Base-by-base conservation (phyloP, 1,140 invertebrate species). In the Psix sp. region DNA sequence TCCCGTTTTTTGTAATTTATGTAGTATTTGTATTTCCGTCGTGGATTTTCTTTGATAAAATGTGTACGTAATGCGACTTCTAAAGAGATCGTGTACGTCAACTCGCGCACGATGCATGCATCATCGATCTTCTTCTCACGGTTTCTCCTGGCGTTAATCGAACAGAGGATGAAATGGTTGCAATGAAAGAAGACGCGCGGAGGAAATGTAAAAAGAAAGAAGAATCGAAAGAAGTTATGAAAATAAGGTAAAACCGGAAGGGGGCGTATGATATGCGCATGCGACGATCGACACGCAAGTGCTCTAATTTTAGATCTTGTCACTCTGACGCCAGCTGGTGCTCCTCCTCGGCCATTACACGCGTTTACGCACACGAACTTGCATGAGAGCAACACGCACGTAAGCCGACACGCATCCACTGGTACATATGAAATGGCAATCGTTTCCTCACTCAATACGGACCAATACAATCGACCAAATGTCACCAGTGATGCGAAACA, bases 241-340 rank as follows among this genome's bases (percentile, higher is more conserved):
- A 86, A 86, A 85, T 84, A 83, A 85, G 82, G 77, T 72, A 80
- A 84, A 85, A 78, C 83, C 84, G 84, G 84, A 85, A 85, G 75
- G 77, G 82, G 83, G 83, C 82, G 84, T 81, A 80, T 66, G 81
- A 84, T 84, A 83, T 83, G 84, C 82, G 82, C 82, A 85, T 86
- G 83, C 83, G 82, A 86, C 84, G 80, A 84, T 86, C 82, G 84
- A 85, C 84, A 86, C 83, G 84, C 83, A 85, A 86, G 79, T 79
- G 80, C 82, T 84, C 84, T 86, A 87, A 87, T 87, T 86, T 83
- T 84, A 86, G 85, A 87, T 86, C 84, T 86, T 85, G 84, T 86
- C 84, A 85, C 84, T 85, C 84, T 81, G 77, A 84, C 83, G 83
- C 84, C 85, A 86, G 84, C 77, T 87, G 85, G 73, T 77, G 78